Percentiles rank a stretch among this genome's conserved stretches.
phyloP scores from a whole-genome alignment of 1,140 invertebrate genomes.

The Macrostomum lignano region DNA sequence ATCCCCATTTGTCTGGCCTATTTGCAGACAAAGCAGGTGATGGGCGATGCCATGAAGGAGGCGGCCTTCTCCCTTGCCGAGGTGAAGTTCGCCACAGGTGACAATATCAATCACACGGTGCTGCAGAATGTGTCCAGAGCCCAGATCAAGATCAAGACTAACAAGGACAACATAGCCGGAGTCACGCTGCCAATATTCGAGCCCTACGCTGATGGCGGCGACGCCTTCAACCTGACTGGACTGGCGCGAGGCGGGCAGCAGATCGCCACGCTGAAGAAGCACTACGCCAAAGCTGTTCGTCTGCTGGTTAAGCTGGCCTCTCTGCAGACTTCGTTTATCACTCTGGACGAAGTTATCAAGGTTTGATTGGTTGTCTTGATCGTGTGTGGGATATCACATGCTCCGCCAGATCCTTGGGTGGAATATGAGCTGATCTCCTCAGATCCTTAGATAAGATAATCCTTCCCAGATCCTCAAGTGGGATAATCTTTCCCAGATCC shows the following conservation, averaged over 20 bases:
- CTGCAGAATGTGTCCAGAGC: constrained; percentile 94
- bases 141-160: constrained; percentile 85
- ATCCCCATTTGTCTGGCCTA: constrained; percentile 10
- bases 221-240: constrained; percentile 57
- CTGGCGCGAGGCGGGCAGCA: constrained; percentile 74
- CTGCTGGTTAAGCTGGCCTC: constrained; percentile 72
- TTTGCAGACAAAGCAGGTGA: constrained; percentile 71
- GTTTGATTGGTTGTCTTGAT: too few species aligned
- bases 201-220: constrained; percentile 55
- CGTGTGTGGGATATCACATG: too few species aligned
- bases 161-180: constrained; percentile 94
- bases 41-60: constrained; percentile 99
- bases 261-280: constrained; percentile 70
- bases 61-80: constrained; percentile 92
- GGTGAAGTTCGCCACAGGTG: constrained; percentile 75
- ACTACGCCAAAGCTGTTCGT: constrained; percentile 63
- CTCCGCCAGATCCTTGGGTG: too few species aligned
- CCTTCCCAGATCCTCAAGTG: too few species aligned
- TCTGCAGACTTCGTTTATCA: constrained; percentile 79
- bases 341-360: constrained; percentile 83
- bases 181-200: constrained; percentile 81
- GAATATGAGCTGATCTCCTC: too few species aligned
- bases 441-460: too few species aligned
- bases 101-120: constrained; percentile 95
- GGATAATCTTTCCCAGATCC: too few species aligned